Base-by-base conservation (phyloP, 2,797 vertebrate genomes). In the Eospalax fontanierii region DNA sequence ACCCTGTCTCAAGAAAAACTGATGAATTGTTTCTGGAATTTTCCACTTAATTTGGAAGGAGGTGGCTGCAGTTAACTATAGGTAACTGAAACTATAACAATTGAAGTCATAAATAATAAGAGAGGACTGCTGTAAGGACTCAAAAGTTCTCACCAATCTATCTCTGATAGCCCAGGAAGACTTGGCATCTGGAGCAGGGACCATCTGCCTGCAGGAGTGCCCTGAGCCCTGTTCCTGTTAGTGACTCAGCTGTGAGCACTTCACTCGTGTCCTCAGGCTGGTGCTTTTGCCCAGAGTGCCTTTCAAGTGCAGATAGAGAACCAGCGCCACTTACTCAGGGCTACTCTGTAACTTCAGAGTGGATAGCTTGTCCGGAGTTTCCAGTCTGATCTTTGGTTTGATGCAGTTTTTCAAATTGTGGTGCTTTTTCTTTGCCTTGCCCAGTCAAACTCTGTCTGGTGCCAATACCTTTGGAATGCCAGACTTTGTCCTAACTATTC, bases 171-270 rank as follows among this genome's bases (percentile, higher is more conserved):
- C 12, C 65, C 46, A 68, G 90, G 66, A 87, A 68, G 83, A 7
- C 66, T 80, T 19, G 46, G 81, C 92, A 22, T 71, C 73, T 54
- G 54, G 30, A 40, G 19, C 24, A 19, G 24, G 59, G 83, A 26
- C 65, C 87, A 11, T 81, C 74, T 82, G 71, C 71, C 66, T 28
- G 11, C 43, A 59, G 90, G 85, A 74, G 40, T 61, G 82, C 74
- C 83, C n/a, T 22, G 38, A 30, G 59, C 78, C 38, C 87, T 66
- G 14, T 38, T 57, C 76, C 46, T 85, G 57, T 21, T 68, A 35
- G 18, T 59, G 92, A 73, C 93, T 95, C 85, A 91, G 65, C 92
- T 63, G 26, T 16, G 22, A 15, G 73, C n/a, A 30, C 35, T 92
- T 85, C 35, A 38, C 86, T 61, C 33, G 33, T 40, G 38, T 68